These are phyloP conservation scores for Caenorhabditis sp. DNA, from an alignment of 2,888 invertebrate species.

Conservation along the genomic window DNA sequence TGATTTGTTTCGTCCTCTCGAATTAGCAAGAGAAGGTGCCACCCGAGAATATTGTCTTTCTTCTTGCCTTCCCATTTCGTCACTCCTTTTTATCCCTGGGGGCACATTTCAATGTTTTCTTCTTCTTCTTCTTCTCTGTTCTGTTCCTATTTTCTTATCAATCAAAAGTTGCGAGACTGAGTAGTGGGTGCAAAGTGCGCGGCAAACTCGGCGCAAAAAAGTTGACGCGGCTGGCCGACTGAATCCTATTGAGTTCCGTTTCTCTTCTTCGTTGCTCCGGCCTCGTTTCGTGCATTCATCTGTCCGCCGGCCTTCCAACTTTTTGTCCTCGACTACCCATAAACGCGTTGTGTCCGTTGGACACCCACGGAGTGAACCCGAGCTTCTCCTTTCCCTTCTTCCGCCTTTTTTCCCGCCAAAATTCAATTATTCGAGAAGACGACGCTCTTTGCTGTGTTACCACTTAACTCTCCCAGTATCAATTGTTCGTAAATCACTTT, in stretches of 20 bases:
- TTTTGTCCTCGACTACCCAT: constrained; percentile 36
- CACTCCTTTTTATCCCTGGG: not conserved
- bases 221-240: no score
- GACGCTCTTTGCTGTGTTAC: not conserved
- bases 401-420: not conserved
- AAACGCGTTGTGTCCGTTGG: constrained; percentile 22
- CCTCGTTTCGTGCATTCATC: constrained; percentile 53
- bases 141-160: constrained; percentile 29
- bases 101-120: constrained; percentile 5
- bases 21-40: constrained; percentile 24
- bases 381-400: not conserved
- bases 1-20: constrained; percentile 45
- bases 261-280: constrained; percentile 30
- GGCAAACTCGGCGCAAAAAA: constrained; percentile 30
- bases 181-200: constrained; percentile 9
- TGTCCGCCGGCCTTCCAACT: constrained; percentile 35
- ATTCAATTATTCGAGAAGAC: constrained; percentile 11
- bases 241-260: constrained; percentile 48
- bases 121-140: not conserved
- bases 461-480: not conserved
- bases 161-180: constrained; percentile 19
- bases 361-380: constrained; percentile 12
- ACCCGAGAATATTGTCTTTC: constrained; percentile 3
- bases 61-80: not conserved
- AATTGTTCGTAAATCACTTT: no score